Evolutionary conservation across 2,888 invertebrate species (phyloP).

Genomic region (Margaritifera margaritifera): DNA sequence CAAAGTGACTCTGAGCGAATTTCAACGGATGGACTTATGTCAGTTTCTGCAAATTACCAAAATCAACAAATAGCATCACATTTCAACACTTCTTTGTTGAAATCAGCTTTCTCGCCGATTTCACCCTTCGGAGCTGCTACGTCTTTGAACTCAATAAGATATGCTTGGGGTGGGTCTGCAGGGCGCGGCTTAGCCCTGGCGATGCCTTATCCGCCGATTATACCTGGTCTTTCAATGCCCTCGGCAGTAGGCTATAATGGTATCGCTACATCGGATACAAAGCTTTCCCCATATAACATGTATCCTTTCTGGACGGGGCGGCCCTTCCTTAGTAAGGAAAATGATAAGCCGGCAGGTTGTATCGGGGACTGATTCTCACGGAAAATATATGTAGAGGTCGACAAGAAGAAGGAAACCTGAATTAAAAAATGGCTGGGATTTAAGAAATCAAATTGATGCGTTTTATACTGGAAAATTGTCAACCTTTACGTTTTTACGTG

Average conservation of each 20-base stretch:
- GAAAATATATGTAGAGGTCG: not conserved
- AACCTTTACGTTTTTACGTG: too few species aligned
- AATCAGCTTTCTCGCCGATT: slow-evolving; percentile 70
- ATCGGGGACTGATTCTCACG: slow-evolving; percentile 44
- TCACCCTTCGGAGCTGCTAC: slow-evolving; percentile 55
- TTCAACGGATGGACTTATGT: slow-evolving; percentile 13
- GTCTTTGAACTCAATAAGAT: slow-evolving; percentile 58
- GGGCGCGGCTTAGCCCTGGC: slow-evolving; percentile 56
- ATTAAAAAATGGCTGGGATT: too few species aligned
- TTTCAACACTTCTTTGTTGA: slow-evolving; percentile 48
- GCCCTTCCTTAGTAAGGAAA: slow-evolving; percentile 40
- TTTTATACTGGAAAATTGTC: too few species aligned
- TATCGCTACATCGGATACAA: slow-evolving; percentile 43
- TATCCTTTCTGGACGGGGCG: slow-evolving; percentile 60
- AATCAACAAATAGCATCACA: slow-evolving; percentile 30
- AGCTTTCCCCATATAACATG: slow-evolving; percentile 52
- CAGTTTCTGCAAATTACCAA: slow-evolving; percentile 10
- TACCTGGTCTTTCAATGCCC: slow-evolving; percentile 60
- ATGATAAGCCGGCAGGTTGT: slow-evolving; percentile 52
- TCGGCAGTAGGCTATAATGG: slow-evolving; percentile 52
- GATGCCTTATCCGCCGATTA: slow-evolving; percentile 61
- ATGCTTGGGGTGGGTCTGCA: slow-evolving; percentile 54
- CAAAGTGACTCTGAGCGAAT: slow-evolving; percentile 48
- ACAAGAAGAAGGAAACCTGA: too few species aligned
- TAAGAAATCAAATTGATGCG: too few species aligned